A percentile compares a stretch with the other conserved stretches of the same genome.
phyloP scores from a whole-genome alignment of 2,113 vertebrate species.

The Cinclus mexicanus region DNA sequence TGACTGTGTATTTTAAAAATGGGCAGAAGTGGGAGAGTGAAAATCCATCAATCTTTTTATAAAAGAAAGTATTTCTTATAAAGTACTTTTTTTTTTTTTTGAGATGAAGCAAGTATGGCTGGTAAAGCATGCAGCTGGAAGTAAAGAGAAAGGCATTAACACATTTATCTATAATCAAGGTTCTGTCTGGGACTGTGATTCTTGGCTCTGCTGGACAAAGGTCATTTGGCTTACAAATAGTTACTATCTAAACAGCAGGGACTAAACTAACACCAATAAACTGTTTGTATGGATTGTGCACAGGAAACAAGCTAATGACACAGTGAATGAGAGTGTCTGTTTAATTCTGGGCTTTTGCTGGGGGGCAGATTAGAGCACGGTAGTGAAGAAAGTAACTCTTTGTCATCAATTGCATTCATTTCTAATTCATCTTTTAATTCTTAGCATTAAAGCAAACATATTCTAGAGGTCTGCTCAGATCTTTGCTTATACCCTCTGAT shows the following conservation, averaged over 20 bases:
- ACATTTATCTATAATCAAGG: background rate
- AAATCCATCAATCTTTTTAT: constrained; percentile 1
- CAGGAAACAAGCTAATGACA: background rate
- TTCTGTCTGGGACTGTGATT: background rate
- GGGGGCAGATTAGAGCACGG: background rate
- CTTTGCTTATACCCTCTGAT: background rate
- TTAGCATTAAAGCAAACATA: background rate
- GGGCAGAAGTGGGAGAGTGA: background rate
- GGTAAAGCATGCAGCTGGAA: background rate
- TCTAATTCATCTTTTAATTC: background rate
- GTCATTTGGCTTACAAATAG: constrained; percentile 4
- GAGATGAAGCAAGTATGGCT: background rate
- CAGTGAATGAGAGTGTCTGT: background rate
- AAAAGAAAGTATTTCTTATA: background rate
- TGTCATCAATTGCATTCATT: background rate
- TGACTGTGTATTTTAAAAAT: background rate
- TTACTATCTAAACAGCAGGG: background rate
- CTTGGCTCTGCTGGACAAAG: constrained; percentile 3
- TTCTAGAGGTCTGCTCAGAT: background rate
- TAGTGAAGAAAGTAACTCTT: background rate
- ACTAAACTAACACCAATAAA: background rate
- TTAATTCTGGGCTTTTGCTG: background rate
- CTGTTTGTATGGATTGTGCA: background rate
- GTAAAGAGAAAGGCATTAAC: background rate
- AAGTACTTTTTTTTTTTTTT: background rate